Evolutionary conservation across 1,140 invertebrate species (phyloP).

Genomic region (Anoplolepis gracilipes): DNA sequence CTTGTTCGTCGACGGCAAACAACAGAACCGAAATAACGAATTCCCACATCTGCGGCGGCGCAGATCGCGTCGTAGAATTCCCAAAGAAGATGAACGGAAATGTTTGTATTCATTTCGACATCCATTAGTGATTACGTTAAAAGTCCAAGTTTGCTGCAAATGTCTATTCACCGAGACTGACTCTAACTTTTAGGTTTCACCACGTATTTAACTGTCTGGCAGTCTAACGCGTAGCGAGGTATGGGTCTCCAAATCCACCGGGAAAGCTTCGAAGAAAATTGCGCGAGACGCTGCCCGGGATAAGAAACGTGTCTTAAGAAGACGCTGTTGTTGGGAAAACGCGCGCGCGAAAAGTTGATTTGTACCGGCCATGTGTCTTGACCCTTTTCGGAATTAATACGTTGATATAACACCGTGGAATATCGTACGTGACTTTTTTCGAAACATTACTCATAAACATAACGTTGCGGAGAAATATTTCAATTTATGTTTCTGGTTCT

Average conservation of each 20-base stretch:
- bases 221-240: not conserved
- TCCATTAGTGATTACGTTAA: slow-evolving; percentile 81
- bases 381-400: slow-evolving; percentile 31
- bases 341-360: slow-evolving; percentile 39
- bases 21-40: slow-evolving; percentile 38
- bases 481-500: not conserved
- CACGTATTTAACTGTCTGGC: not conserved
- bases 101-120: slow-evolving; percentile 83
- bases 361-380: slow-evolving; percentile 28
- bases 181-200: slow-evolving; percentile 41
- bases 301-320: slow-evolving; percentile 44
- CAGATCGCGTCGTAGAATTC: slow-evolving; percentile 68
- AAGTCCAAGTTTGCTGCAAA: slow-evolving; percentile 63
- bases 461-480: not conserved
- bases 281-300: slow-evolving; percentile 23
- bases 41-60: slow-evolving; percentile 56
- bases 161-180: slow-evolving; percentile 22
- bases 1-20: slow-evolving; percentile 22
- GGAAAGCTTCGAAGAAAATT: slow-evolving; percentile 51
- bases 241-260: slow-evolving; percentile 23
- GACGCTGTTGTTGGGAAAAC: not conserved
- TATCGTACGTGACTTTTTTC: not conserved
- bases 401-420: not conserved
- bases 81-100: slow-evolving; percentile 77
- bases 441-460: not conserved